Evolutionary conservation across 30 jellyfish, hydroid and myxozoan species (phyloP), one percentile per base, ranked within the genome.

Genomic region (Clytia hemisphaerica): DNA sequence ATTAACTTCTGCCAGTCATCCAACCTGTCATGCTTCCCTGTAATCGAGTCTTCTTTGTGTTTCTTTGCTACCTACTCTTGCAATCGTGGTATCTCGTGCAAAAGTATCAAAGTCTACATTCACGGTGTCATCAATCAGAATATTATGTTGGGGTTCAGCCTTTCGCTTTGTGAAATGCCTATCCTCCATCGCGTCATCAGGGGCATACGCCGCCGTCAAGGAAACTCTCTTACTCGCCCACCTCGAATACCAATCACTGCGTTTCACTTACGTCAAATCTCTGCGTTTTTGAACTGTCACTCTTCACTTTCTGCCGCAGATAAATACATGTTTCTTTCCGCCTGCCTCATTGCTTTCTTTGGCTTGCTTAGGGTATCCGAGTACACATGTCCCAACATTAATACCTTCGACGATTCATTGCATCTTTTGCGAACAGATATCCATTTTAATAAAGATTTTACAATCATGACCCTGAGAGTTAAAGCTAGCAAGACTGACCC

Each of bases 401-500:
- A 28, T 59, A 35, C 30, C 50, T 35, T 22, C 1, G 29, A 4
- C 4, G 54, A n/a, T n/a, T n/a, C n/a, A n/a, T n/a, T 30, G 10
- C 72, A 59, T 24, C 72, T 59, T 30, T 15, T 26, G 18, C 28
- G 12, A n/a, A 9, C 22, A 3, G 72, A 59, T 15, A 31, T 59
- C 9, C 14, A 21, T n/a, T 59, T 59, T 30, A 12, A 59, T 15
- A 48, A 48, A 15, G 2, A 2, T 9, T 29, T 16, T 14, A 59
- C 30, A n/a, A 29, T 15, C n/a, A 24, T 59, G 47, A n/a, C 10
- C n/a, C 28, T 59, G 12, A 24, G n/a, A 27, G 29, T 59, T 2
- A 59, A 59, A 59, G 58, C 27, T 2, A 28, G 53, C 15, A 59
- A 59, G 27, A 32, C 72, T 30, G 72, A 59, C 54, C 72, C 72